Conservation (phyloP, 2,888 invertebrate species). For the Pasiphila rectangulata region DNA sequence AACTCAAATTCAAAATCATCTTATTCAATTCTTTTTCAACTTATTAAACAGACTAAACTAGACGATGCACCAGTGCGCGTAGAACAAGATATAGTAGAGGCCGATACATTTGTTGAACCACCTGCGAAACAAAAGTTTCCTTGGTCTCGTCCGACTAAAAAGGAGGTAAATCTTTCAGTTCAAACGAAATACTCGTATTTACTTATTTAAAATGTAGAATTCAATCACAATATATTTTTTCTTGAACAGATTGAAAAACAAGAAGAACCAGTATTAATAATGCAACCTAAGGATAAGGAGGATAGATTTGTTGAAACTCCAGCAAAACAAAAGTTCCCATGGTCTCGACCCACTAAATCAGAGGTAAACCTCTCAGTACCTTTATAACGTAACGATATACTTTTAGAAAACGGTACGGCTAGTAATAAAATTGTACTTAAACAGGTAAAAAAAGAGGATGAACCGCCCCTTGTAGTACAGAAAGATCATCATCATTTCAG, state of each 20-base stretch:
- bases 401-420: background rate
- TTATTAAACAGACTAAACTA: conserved; percentile 34
- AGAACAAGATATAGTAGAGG: conserved; percentile 8
- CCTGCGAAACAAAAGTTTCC: conserved; percentile 31
- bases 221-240: conserved; percentile 1
- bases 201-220: too few species aligned
- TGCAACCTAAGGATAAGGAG: conserved; percentile 18
- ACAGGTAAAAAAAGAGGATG: background rate
- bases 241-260: conserved; percentile 33
- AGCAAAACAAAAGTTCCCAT: conserved; percentile 30
- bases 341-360: conserved; percentile 31
- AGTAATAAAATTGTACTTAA: background rate
- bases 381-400: too few species aligned
- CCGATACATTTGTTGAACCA: conserved; percentile 20
- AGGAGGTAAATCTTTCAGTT: conserved; percentile 15
- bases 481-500: too few species aligned
- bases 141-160: conserved; percentile 30
- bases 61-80: conserved; percentile 14
- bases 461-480: too few species aligned
- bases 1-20: background rate
- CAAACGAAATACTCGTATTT: too few species aligned
- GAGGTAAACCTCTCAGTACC: conserved; percentile 46
- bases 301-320: conserved; percentile 22
- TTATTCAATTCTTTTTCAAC: conserved; percentile 3
- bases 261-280: conserved; percentile 14